Evolutionary conservation across 2,797 vertebrate species (phyloP).

Genomic region (Dendrocincla fuliginosa): DNA sequence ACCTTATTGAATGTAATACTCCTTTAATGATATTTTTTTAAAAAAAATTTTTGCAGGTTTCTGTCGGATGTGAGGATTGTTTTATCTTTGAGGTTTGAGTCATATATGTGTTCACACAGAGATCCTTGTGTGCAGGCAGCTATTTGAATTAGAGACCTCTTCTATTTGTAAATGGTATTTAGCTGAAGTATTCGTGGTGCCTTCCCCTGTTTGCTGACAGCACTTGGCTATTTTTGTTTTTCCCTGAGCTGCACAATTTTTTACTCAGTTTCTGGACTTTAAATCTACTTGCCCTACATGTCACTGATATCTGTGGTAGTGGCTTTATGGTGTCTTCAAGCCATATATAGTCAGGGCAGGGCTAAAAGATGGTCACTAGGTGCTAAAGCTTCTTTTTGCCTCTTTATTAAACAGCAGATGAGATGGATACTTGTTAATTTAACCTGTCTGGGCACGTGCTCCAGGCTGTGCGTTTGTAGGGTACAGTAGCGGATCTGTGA

Average conservation of each 20-base stretch:
- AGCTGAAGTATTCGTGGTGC: neutral
- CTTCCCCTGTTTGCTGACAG: neutral
- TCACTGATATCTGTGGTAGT: neutral
- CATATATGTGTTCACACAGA: neutral
- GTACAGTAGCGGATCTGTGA: neutral
- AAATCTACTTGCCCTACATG: neutral
- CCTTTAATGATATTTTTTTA: neutral
- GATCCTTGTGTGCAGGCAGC: neutral
- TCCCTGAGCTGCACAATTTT: neutral
- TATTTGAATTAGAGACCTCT: neutral
- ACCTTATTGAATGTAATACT: neutral
- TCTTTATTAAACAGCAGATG: neutral
- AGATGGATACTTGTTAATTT: neutral
- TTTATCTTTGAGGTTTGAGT: neutral
- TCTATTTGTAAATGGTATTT: neutral
- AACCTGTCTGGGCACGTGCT: neutral
- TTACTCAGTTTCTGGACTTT: neutral
- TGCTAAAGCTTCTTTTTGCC: neutral
- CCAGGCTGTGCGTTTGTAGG: accelerated
- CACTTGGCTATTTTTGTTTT: neutral
- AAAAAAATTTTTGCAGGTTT: neutral
- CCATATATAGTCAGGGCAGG: neutral
- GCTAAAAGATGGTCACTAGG: neutral
- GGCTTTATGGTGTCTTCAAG: neutral
- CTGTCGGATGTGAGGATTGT: neutral